Base-by-base conservation (phyloP, 2,888 invertebrate species). In the Apodemia hepburni region DNA sequence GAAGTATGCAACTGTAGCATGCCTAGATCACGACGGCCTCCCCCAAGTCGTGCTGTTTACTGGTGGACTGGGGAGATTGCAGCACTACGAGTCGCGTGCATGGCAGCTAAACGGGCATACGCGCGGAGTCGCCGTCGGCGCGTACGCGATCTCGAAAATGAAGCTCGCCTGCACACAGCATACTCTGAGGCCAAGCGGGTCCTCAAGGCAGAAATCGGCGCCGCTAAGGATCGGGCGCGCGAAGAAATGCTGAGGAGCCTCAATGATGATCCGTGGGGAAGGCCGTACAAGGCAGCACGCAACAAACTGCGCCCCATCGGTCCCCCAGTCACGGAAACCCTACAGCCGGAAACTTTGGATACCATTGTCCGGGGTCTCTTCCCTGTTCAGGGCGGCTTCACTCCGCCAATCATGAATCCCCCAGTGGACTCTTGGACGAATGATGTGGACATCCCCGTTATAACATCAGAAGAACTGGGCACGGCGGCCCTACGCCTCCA, bases 1-100 rank as follows among this genome's bases (percentile, higher is more conserved):
- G 38, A 27, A 1, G 63, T 69, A 6, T 69, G 69, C 49, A 64
- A 68, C 22, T 59, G 54, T 1, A 60, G 66, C 9, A 68, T 68
- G 66, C 66, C 65, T 5, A 61, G 27, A 54, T 45, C 11, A 54
- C 2, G 29, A 4, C 29, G 29, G 3, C 29, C 29, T 29, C 29
- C 29, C 29, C 29, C 29, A 29, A 12, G 17, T 8, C n/a, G 60
- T n/a, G 22, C 62, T 3, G 60, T 61, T 22, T 65, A 68, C 47
- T 68, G 68, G 68, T 68, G 68, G 66, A 58, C 62, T 12, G 15
- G 18, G 18, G 62, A 61, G 12, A 64, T 68, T 9, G 60, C 63
- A 9, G 45, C 11, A 22, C 49, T 66, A 18, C 63, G 66, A 11
- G 1, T 0, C 2, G 42, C 42, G 0, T 67, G 67, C 45, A 12